Base-by-base conservation (phyloP, 2,888 invertebrate species). In the Drosophila mayaguana region DNA sequence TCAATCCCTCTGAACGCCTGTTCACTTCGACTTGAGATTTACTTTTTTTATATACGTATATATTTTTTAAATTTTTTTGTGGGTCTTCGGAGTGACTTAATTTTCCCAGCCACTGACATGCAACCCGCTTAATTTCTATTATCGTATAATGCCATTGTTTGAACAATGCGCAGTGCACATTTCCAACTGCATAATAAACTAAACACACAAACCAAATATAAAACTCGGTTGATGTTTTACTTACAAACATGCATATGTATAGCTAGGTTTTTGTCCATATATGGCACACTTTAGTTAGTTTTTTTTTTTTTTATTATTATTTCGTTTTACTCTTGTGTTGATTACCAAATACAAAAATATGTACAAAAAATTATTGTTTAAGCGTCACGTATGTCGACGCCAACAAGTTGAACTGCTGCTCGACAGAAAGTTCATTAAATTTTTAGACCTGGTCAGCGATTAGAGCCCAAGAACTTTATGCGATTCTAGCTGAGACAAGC, bases 31-130 rank as follows among this genome's bases (percentile, higher is more conserved):
- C 51, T 48, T 51, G 42, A 61, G 53, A 61, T 56, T 16, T 36
- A 56, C 40, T 36, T 18, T 57, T 11, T 16, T 7, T 40, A 40
- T 55, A 55, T 28, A 28, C 8, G 28, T 56, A 42, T 53, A 40
- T 57, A 28, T 51, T 60, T 48, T 59, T n/a, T 56, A 45, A 68
- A 57, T 65, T 25, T 62, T 55, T 63, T 53, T 56, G 76, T 55
- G 75, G 51, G 63, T 80, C 77, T 72, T 65, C 59, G 61, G 59
- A 71, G 75, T 90, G 88, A 89, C 81, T 87, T 90, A 72, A 87
- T 90, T 89, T 90, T 86, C 90, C 81, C 90, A 87, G 75, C 81
- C 56, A 57, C 82, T 88, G 83, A 85, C 84, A 88, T 85, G 84
- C 90, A 84, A 84, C 67, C 68, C 88, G 69, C 83, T 76, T 88